A percentile compares a stretch with the other conserved stretches of the same genome.
Conservation (phyloP, 2,888 invertebrate genomes). For the Panopea generosa region DNA sequence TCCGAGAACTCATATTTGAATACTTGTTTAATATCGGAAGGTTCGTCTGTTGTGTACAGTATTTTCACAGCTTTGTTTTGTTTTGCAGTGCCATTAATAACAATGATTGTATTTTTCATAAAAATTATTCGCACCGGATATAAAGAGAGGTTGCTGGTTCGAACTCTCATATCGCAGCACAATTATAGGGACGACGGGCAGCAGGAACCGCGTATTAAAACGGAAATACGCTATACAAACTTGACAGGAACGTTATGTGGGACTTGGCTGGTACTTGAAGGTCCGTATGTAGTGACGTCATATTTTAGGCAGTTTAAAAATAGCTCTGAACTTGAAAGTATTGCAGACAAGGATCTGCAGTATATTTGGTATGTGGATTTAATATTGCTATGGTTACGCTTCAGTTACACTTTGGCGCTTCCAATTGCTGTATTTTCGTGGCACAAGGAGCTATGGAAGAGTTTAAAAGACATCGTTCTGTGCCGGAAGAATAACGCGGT, state of each 20-base stretch:
- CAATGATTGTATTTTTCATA: conserved; percentile 70
- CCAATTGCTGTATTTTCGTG: conserved; percentile 76
- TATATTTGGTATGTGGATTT: conserved; percentile 77
- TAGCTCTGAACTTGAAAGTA: conserved; percentile 58
- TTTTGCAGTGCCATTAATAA: conserved; percentile 72
- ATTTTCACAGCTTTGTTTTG: conserved; percentile 67
- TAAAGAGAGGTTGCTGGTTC: conserved; percentile 63
- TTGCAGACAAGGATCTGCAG: conserved; percentile 42
- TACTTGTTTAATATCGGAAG: conserved; percentile 72
- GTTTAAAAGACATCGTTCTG: conserved; percentile 76
- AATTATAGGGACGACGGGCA: conserved; percentile 62
- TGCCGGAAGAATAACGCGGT: conserved; percentile 81
- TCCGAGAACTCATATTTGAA: conserved; percentile 69
- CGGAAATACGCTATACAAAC: conserved; percentile 69
- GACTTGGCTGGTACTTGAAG: conserved; percentile 76
- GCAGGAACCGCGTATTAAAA: conserved; percentile 64
- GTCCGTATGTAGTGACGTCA: conserved; percentile 74
- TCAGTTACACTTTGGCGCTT: conserved; percentile 75
- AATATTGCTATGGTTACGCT: conserved; percentile 79
- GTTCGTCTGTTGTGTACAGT: conserved; percentile 71
- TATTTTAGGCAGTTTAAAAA: conserved; percentile 69
- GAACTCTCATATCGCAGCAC: conserved; percentile 65
- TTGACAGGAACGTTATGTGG: conserved; percentile 71
- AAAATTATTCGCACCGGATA: conserved; percentile 66
- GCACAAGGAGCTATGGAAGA: conserved; percentile 79